Evolutionary conservation across 2,113 vertebrate species (phyloP).

Genomic region (Nyctereutes procyonoides): DNA sequence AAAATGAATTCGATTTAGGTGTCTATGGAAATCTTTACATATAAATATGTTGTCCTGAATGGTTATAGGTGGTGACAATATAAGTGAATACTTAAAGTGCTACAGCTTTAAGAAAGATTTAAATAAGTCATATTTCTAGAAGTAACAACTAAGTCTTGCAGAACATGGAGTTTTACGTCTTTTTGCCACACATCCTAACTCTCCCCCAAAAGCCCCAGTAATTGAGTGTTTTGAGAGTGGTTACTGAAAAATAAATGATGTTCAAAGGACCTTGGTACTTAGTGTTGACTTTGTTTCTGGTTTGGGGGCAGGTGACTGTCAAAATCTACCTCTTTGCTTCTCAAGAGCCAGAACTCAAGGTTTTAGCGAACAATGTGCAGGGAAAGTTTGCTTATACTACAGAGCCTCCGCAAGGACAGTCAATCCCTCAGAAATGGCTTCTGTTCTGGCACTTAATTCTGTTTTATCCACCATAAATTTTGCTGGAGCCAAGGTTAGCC

Average conservation of each 20-base stretch:
- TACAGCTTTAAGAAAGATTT: slow-evolving; percentile 48
- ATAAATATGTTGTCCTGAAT: slow-evolving; percentile 24
- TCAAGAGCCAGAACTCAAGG: background rate
- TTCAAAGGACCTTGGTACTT: slow-evolving; percentile 32
- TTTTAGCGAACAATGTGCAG: slow-evolving; percentile 17
- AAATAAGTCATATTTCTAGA: slow-evolving; percentile 26
- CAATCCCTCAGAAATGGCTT: slow-evolving; percentile 61
- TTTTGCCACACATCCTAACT: background rate
- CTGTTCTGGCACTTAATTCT: slow-evolving; percentile 53
- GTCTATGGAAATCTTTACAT: background rate
- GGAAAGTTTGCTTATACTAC: slow-evolving; percentile 27
- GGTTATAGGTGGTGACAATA: background rate
- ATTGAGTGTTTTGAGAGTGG: background rate
- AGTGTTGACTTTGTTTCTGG: background rate
- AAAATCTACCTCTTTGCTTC: background rate
- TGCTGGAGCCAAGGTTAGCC: slow-evolving; percentile 25
- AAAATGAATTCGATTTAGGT: slow-evolving; percentile 28
- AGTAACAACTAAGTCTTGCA: slow-evolving; percentile 39
- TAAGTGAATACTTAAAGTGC: slow-evolving; percentile 42
- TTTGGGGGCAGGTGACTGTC: background rate
- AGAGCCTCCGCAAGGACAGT: slow-evolving; percentile 35
- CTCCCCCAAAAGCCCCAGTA: background rate
- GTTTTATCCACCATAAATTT: slow-evolving; percentile 38
- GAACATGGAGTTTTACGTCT: background rate
- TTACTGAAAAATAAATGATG: slow-evolving; percentile 53